Conservation (phyloP, 2,888 invertebrate genomes). For the Troides helena region DNA sequence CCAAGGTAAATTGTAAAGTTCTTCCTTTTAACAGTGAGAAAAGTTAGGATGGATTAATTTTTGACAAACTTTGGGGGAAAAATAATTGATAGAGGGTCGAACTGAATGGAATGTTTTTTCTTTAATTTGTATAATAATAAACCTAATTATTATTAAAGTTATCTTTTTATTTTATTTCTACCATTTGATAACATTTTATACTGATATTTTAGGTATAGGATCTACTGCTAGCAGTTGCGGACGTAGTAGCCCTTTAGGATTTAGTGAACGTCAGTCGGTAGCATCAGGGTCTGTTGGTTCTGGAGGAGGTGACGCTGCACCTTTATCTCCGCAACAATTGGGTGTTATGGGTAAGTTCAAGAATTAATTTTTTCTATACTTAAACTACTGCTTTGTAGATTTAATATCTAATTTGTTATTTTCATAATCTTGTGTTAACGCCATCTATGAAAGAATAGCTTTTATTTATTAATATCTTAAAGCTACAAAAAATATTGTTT, state of each 20-base stretch:
- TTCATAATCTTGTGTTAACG: conserved; percentile 26
- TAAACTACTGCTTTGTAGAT: not conserved
- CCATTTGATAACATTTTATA: not conserved
- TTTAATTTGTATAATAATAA: not conserved
- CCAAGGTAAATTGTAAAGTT: no score
- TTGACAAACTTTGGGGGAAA: no score
- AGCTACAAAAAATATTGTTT: not conserved
- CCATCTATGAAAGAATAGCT: conserved; percentile 41
- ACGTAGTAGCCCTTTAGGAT: conserved; percentile 80
- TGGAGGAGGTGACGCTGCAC: conserved; percentile 80
- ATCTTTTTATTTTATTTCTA: not conserved
- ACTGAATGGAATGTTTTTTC: no score
- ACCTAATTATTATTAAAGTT: not conserved
- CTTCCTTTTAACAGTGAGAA: no score
- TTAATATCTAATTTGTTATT: not conserved
- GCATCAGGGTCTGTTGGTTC: conserved; percentile 84
- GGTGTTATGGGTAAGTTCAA: conserved; percentile 92
- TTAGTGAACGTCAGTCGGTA: conserved; percentile 84
- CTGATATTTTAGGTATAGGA: conserved; percentile 69
- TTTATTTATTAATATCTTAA: not conserved
- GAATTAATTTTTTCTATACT: conserved; percentile 1
- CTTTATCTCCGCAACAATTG: conserved; percentile 91
- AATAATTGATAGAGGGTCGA: no score
- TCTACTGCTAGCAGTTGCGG: conserved; percentile 85
- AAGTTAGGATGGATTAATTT: no score